Conservation (phyloP, 1,140 invertebrate species). For the Heliconius congener region DNA sequence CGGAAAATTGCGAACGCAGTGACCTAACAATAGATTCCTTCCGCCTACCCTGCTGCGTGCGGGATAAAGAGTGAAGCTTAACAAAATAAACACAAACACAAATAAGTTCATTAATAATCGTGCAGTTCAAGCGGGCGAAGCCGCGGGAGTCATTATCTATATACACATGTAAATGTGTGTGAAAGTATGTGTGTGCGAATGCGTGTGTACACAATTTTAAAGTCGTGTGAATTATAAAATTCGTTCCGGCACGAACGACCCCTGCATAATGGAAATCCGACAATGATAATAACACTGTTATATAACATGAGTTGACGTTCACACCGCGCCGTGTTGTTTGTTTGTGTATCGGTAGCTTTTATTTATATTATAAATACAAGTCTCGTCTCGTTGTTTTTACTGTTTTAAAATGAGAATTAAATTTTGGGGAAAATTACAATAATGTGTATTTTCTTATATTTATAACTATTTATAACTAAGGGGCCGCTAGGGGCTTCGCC, state of each 20-base stretch:
- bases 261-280: constrained; percentile 32
- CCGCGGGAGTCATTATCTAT: neutral
- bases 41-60: no score
- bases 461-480: no score
- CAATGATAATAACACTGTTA: constrained; percentile 31
- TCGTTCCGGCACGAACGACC: constrained; percentile 24
- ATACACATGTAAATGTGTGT: neutral
- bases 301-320: constrained; percentile 6
- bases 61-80: no score
- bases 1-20: no score
- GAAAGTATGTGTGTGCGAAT: neutral
- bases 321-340: neutral
- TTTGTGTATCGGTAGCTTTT: constrained; percentile 7
- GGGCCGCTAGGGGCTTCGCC: no score
- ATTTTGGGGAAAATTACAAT: no score
- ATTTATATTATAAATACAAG: neutral
- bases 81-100: no score
- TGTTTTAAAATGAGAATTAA: neutral
- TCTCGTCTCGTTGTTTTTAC: neutral
- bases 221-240: constrained; percentile 24
- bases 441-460: no score
- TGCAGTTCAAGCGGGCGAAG: no score
- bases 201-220: neutral
- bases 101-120: no score
- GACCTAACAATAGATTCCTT: no score